Evolutionary conservation across 2,888 invertebrate species (phyloP), one percentile per base, ranked within the genome.

Genomic region (Anagyrus pseudococci): DNA sequence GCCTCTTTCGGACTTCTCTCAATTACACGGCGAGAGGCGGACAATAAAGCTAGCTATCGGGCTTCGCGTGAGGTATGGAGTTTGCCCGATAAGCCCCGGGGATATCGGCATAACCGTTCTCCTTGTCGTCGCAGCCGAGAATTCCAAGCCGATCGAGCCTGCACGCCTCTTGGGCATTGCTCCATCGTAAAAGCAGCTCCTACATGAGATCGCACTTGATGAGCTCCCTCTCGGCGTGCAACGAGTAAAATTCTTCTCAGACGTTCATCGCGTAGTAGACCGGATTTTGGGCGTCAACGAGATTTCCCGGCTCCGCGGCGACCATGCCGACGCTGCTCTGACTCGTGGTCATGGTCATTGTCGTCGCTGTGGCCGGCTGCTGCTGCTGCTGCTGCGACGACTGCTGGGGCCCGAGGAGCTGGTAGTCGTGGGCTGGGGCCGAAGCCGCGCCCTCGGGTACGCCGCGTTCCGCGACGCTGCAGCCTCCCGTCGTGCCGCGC

Each of bases 241-340:
- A 37, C 37, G 65, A 50, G 48, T 62, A 57, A 62, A 66, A 66
- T 26, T 62, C 49, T 19, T 63, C 66, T 92, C 90, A 93, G 83
- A 93, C 92, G 77, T 93, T 93, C 93, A 93, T 92, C 47, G 92
- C 91, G 77, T 93, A 93, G 78, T 91, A 92, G 37, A 92, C 72
- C 67, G 81, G 73, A 73, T 79, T 77, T 72, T 81, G 77, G 59
- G 80, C 78, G 82, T 82, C 62, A 29, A 61, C 43, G 63, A 72
- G 15, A 68, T 75, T 70, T 71, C 73, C 58, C 61, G 58, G 73
- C 58, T 57, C 72, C 75, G 66, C 73, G 58, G 55, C 56, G 10
- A 52, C 57, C 3, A 53, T 48, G 6, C 26, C 44, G 15, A 46
- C 55, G 8, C 33, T 50, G 19, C 25, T 47, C n/a, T 59, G 59